These are phyloP conservation scores for Sarcoramphus papa DNA, from an alignment of 2,797 vertebrate genomes.

Conservation along the genomic window DNA sequence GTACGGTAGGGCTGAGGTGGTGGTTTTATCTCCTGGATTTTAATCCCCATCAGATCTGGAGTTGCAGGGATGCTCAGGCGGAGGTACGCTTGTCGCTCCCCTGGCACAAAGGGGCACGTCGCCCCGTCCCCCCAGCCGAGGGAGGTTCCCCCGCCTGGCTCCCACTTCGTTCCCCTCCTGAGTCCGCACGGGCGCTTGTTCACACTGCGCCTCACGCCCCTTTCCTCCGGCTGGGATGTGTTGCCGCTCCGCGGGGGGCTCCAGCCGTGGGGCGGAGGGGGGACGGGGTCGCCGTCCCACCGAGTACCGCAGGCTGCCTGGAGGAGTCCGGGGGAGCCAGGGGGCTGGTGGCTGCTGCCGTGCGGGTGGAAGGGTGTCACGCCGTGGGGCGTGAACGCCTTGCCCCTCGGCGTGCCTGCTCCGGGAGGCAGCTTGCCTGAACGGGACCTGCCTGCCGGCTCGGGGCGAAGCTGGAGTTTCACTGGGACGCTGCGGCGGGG, in stretches of 20 bases:
- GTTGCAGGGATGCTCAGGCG: background rate
- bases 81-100: background rate
- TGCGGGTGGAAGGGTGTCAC: background rate
- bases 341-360: background rate
- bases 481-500: background rate
- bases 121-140: too few species aligned
- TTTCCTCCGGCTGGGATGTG: background rate
- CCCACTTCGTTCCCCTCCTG: fast-evolving
- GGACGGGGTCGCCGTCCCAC: background rate
- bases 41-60: background rate
- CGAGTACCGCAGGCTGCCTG: background rate
- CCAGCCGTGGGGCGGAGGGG: background rate
- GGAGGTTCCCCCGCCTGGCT: background rate
- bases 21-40: background rate
- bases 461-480: constrained; percentile 8
- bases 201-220: background rate
- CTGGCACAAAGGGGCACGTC: background rate
- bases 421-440: background rate
- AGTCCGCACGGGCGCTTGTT: background rate
- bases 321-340: background rate
- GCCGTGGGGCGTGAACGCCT: background rate
- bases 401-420: background rate
- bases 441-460: background rate
- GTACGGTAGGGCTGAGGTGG: background rate
- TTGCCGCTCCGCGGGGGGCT: background rate